These are phyloP conservation scores for Cyclopterus lumpus DNA, from an alignment of 2,797 vertebrate species.

Conservation along the genomic window DNA sequence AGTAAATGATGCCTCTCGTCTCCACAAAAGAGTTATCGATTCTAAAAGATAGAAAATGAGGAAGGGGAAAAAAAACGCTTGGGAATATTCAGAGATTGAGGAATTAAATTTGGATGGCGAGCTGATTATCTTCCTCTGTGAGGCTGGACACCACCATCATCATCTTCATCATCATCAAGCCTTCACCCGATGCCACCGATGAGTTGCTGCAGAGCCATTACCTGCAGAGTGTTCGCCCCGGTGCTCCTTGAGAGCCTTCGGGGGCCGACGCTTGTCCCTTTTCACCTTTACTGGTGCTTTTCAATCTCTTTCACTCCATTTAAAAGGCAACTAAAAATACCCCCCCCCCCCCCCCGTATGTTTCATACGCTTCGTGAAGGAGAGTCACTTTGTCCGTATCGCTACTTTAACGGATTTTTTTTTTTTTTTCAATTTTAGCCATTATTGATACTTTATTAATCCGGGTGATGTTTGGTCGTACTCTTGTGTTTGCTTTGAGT, in stretches of 20 bases:
- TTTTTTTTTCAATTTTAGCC: neutral
- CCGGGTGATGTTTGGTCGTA: neutral
- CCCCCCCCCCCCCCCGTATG: too few species aligned
- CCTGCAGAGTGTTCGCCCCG: conserved; percentile 67
- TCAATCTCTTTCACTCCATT: conserved; percentile 48
- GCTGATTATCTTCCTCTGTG: neutral
- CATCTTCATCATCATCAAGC: conserved; percentile 18
- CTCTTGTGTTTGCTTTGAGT: neutral
- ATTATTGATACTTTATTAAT: neutral
- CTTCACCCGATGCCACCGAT: conserved; percentile 17
- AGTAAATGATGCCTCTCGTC: accelerated
- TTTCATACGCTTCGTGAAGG: conserved; percentile 2
- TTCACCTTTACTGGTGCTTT: conserved; percentile 54
- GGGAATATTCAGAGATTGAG: neutral
- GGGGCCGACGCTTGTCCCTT: conserved; percentile 53
- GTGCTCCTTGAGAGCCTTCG: conserved; percentile 68
- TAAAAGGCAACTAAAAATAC: conserved; percentile 61
- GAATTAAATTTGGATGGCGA: neutral
- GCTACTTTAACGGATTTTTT: neutral
- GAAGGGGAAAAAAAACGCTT: neutral
- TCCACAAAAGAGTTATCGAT: neutral
- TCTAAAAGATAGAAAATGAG: accelerated
- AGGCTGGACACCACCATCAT: too few species aligned
- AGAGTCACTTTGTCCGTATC: neutral
- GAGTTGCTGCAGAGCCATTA: conserved; percentile 59